Evolutionary conservation across 2,797 vertebrate species (phyloP), one percentile per base, ranked within the genome.

Genomic region (Emydoidea blandingii): DNA sequence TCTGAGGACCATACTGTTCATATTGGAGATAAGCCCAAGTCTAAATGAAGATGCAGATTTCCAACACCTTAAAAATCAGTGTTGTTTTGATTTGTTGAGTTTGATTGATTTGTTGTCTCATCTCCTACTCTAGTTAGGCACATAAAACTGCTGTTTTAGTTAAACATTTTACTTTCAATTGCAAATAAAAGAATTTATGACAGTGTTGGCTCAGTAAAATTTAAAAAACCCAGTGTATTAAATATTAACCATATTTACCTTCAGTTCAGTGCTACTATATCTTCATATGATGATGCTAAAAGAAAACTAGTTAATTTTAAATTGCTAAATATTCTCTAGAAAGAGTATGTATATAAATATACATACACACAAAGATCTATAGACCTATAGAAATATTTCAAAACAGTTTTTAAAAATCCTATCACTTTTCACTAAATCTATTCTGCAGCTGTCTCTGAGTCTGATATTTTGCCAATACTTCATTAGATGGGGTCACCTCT

Each of bases 81-180:
- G 2, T 80, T 83, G 31, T n/a, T 81, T 90, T 47, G 37, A 81
- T n/a, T 68, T 68, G 34, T 79, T 91, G 16, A 56, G 86, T 21
- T 89, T 81, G 34, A 49, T 89, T 81, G 31, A 49, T 31, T 95
- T 87, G 44, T 54, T 54, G 37, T 54, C 29, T 91, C 91, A 23
- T 49, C 2, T 83, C 79, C 72, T n/a, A 47, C 89, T 88, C 31
- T 19, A 44, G 18, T 93, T 0, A 0, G 79, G 59, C 4, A 0
- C 88, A n/a, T n/a, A n/a, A n/a, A 76, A 76, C 37, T 91, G 80
- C 82, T 92, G 62, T 83, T 94, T 94, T 91, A 96, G 86, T 97
- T 95, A 94, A 94, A 91, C 68, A 78, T 95, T 95, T 94, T 87
- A 82, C 78, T 96, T 96, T 50, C n/a, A 54, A 34, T 83, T 79